Evolutionary conservation across 2,113 vertebrate genomes (phyloP).

Genomic region (Ancistrus triradiatus): DNA sequence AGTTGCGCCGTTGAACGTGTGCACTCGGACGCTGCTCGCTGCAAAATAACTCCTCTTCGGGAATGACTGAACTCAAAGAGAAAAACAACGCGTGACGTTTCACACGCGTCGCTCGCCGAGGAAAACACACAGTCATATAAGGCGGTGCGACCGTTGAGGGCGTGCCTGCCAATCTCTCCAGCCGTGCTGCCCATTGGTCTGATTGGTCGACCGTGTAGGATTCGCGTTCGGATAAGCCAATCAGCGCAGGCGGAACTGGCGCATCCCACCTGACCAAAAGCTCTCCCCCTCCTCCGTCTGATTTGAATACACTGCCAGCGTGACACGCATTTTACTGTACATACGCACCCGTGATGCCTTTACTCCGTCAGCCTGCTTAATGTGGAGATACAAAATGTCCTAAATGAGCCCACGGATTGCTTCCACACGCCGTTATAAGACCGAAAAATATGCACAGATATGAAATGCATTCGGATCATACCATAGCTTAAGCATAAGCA

Average conservation of each 20-base stretch:
- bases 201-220: constrained; percentile 65
- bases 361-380: no score
- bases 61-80: constrained; percentile 77
- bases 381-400: no score
- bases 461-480: no score
- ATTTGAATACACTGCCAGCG: constrained; percentile 18
- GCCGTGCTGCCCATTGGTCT: constrained; percentile 62
- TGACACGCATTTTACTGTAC: no score
- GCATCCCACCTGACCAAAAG: constrained; percentile 44
- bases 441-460: no score
- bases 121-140: constrained; percentile 65
- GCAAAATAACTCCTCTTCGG: constrained; percentile 84
- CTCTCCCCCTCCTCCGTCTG: constrained; percentile 50
- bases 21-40: constrained; percentile 59
- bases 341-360: no score
- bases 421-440: no score
- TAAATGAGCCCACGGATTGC: no score
- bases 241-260: constrained; percentile 34
- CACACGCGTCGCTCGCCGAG: constrained; percentile 72
- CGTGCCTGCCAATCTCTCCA: constrained; percentile 24
- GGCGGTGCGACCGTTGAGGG: constrained; percentile 65
- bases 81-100: constrained; percentile 93
- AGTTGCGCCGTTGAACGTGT: constrained; percentile 13
- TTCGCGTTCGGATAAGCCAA: constrained; percentile 52
- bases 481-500: no score